These are phyloP conservation scores for Macroglossus sobrinus DNA, from an alignment of 2,113 vertebrate genomes.

Conservation along the genomic window DNA sequence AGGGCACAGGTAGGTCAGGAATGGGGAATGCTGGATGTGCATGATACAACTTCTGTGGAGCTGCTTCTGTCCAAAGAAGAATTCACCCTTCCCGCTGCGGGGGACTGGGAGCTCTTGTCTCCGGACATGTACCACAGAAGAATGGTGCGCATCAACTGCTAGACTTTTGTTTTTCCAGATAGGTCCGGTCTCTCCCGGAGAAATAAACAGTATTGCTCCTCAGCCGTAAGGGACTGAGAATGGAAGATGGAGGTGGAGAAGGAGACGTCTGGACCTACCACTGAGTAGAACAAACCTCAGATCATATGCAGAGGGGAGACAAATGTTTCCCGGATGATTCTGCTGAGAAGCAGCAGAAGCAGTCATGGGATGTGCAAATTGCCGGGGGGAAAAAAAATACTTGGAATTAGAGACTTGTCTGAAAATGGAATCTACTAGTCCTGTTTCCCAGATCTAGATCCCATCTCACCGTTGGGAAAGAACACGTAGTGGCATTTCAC, in stretches of 20 bases:
- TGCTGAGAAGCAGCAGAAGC: background rate
- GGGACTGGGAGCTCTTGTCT: background rate
- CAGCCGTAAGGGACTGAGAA: background rate
- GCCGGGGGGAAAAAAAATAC: background rate
- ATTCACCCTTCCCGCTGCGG: background rate
- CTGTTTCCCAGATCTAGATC: background rate
- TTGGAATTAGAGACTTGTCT: background rate
- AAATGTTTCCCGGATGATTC: background rate
- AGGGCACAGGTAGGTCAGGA: background rate
- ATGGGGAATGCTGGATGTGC: too few species aligned
- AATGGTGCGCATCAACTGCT: background rate
- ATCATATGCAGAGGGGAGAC: background rate
- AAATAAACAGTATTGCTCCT: background rate
- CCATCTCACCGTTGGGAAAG: background rate
- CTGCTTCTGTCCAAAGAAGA: background rate
- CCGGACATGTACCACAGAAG: background rate
- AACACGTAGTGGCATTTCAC: background rate
- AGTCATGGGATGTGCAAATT: background rate
- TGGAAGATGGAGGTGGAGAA: background rate
- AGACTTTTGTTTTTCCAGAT: background rate
- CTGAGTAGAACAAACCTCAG: background rate
- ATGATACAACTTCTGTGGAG: rapidly evolving
- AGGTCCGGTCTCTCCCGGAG: background rate
- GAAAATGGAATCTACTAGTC: background rate
- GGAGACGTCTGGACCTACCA: background rate